Percentiles rank a stretch among this genome's conserved stretches.
phyloP scores from a whole-genome alignment of 2,888 invertebrate species.

The Chaitophorus viminalis region DNA sequence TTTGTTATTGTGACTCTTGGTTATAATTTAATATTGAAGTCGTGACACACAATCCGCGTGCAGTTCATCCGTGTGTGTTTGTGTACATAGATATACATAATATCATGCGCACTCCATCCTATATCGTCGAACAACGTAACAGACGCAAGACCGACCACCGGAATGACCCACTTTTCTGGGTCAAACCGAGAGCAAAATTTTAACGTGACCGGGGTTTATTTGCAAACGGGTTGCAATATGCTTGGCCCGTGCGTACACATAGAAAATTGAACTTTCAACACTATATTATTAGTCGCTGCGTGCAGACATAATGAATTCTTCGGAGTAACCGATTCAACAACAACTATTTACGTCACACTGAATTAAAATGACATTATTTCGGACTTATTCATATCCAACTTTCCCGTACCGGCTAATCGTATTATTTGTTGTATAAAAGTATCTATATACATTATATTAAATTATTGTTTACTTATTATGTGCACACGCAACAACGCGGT shows the following conservation, averaged over 20 bases:
- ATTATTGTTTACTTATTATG: too few species aligned
- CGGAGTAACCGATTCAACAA: too few species aligned
- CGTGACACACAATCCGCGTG: neutral
- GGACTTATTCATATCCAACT: too few species aligned
- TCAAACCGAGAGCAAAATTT: conserved; percentile 23
- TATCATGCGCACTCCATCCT: neutral
- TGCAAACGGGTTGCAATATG: neutral
- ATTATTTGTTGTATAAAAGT: too few species aligned
- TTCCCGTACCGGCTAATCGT: too few species aligned
- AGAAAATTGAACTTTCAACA: neutral
- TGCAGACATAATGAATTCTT: too few species aligned
- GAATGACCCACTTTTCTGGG: conserved; percentile 47
- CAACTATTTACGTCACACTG: too few species aligned
- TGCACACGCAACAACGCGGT: too few species aligned
- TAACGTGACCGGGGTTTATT: conserved; percentile 5
- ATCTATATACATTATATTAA: too few species aligned
- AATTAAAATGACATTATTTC: too few species aligned
- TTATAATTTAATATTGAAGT: neutral
- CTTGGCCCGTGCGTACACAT: neutral
- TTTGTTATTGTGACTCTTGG: neutral
- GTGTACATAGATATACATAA: neutral
- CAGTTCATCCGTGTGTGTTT: neutral
- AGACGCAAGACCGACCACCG: conserved; percentile 3
- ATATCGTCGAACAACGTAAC: conserved; percentile 14
- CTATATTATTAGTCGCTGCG: too few species aligned